Base-by-base conservation (phyloP, 23 tunicate genomes). In the Diplosoma virens region DNA sequence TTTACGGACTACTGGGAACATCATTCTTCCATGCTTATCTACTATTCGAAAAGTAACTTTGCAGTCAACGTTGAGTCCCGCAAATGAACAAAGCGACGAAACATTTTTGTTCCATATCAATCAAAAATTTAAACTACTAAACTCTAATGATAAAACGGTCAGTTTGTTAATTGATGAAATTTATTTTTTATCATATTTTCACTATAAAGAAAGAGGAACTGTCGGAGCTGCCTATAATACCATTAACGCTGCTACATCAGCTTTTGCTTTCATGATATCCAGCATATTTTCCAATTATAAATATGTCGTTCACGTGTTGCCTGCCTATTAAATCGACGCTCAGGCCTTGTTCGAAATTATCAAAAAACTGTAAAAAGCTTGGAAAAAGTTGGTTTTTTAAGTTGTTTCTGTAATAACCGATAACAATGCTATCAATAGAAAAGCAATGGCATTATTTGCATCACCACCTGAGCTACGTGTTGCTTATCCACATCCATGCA, bases 401-500 rank as follows among this genome's bases (percentile, higher is more conserved):
- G 24, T 20, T 4, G 20, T 55, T 25, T 55, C 24, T 55, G 24
- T 55, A 11, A 55, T 20, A 16, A 55, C 24, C 4, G 24, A 55
- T 20, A 55, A 55, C 24, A 55, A 55, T 55, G 21, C 63, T 20
- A 20, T 55, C 4, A 16, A 55, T 20, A 55, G 63, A 55, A 55
- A 55, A 55, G 63, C 63, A 4, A 55, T 55, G 63, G 6, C 63
- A 28, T 28, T 4, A 4, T 63, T 63, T 63, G 70, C 70, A 4
- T 63, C 70, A 4, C 70, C 70, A 28, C 70, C 70, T 26, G 14
- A 63, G n/a, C 36, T 63, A 27, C 29, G 35, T 11, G 29, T 63
- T n/a, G 70, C 20, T 6, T 63, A 63, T 63, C 70, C 70, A 27
- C 70, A 63, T 63, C 70, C 70, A 27, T 63, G 36, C 36, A 36